A percentile compares a stretch with the other conserved stretches of the same genome.
phyloP scores from a whole-genome alignment of 2,797 vertebrate genomes.

The Threskiornis aethiopicus region DNA sequence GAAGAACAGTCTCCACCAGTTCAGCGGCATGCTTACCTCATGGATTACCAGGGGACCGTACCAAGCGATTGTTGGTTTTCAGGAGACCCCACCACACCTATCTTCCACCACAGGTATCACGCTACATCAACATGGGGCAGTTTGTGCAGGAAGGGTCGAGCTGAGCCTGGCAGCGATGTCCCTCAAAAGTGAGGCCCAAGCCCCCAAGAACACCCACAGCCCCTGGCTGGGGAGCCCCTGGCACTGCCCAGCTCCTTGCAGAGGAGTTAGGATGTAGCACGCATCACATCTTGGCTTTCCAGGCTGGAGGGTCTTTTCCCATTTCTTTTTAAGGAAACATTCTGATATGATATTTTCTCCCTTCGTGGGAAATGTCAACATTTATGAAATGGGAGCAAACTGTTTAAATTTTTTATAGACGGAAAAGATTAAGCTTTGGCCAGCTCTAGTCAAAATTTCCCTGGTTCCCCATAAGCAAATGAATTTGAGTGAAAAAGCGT shows the following conservation, averaged over 20 bases:
- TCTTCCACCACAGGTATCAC: background rate
- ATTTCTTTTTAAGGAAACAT: background rate
- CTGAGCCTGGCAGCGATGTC: background rate
- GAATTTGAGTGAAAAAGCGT: background rate
- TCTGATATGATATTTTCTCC: background rate
- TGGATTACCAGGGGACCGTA: background rate
- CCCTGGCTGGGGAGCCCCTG: no score
- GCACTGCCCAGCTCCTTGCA: background rate
- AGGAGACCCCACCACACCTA: background rate
- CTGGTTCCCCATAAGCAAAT: constrained; percentile 43
- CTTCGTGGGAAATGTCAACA: background rate
- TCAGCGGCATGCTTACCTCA: background rate
- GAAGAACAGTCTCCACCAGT: background rate
- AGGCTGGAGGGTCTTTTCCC: background rate
- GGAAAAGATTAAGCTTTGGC: constrained; percentile 27
- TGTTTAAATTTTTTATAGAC: constrained; percentile 56
- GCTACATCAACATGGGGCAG: accelerated
- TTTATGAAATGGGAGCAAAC: constrained; percentile 41
- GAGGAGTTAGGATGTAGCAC: background rate
- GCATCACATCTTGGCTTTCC: background rate
- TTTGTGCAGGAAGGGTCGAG: background rate
- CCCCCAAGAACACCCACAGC: background rate
- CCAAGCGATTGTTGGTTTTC: accelerated
- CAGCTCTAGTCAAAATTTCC: constrained; percentile 32
- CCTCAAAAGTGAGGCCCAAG: background rate